Evolutionary conservation across 2,113 vertebrate species (phyloP).

Genomic region (Tetrax tetrax): DNA sequence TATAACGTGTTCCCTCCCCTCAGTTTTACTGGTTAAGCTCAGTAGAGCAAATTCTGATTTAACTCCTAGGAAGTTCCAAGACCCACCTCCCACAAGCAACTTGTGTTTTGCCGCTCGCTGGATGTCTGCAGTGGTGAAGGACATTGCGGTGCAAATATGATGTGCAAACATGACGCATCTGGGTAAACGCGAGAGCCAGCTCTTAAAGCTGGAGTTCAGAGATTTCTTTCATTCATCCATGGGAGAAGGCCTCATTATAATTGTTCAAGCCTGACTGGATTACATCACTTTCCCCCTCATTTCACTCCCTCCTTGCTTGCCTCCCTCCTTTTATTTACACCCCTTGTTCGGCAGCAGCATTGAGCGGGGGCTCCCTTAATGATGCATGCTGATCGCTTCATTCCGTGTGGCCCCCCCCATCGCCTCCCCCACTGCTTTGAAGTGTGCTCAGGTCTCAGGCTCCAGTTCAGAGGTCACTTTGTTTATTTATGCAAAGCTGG

Average conservation of each 20-base stretch:
- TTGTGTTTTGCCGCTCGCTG: background rate
- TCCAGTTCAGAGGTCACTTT: slow-evolving; percentile 76
- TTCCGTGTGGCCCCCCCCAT: slow-evolving; percentile 13
- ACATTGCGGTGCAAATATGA: background rate
- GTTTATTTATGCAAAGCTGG: slow-evolving; percentile 81
- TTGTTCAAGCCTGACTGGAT: slow-evolving; percentile 69
- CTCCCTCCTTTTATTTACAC: slow-evolving; percentile 45
- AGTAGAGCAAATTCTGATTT: background rate
- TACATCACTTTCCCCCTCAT: slow-evolving; percentile 71
- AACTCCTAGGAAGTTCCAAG: background rate
- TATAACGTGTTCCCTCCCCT: background rate
- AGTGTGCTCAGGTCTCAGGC: slow-evolving; percentile 74
- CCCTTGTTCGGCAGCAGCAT: slow-evolving; percentile 23
- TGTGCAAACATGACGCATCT: background rate
- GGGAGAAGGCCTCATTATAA: slow-evolving; percentile 50
- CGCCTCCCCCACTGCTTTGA: slow-evolving; percentile 63
- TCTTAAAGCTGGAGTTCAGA: background rate
- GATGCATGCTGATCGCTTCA: slow-evolving; percentile 73
- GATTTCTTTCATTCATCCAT: slow-evolving; percentile 41
- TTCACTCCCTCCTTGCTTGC: slow-evolving; percentile 32
- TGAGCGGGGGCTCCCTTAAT: slow-evolving; percentile 58
- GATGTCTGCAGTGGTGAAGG: background rate
- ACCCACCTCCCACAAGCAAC: background rate
- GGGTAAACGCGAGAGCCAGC: background rate
- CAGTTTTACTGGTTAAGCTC: background rate